These are phyloP conservation scores for Trochalopteron elliotii DNA, from an alignment of 2,113 vertebrate species.

Conservation along the genomic window DNA sequence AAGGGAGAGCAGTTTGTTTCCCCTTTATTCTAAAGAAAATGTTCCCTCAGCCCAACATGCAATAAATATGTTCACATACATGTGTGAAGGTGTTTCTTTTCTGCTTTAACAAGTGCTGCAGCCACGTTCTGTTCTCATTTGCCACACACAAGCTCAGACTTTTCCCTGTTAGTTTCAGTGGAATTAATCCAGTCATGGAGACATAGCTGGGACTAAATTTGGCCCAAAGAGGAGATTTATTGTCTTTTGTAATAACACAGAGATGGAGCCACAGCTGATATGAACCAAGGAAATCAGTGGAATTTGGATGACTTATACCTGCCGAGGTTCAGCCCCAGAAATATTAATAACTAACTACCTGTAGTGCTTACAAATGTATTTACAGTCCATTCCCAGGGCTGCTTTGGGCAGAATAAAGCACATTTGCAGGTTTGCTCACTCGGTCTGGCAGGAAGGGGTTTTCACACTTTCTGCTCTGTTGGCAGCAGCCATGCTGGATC, in stretches of 20 bases:
- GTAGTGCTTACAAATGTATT: constrained; percentile 34
- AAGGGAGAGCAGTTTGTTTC: neutral
- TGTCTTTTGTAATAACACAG: neutral
- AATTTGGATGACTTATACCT: constrained; percentile 1
- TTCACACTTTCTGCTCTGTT: constrained; percentile 24
- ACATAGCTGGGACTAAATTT: neutral
- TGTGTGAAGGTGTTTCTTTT: neutral
- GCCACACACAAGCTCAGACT: neutral
- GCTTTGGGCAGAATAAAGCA: neutral
- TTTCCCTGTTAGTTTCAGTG: neutral
- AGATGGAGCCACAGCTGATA: neutral
- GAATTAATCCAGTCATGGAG: neutral
- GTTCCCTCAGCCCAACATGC: neutral
- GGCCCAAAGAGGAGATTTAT: constrained; percentile 9
- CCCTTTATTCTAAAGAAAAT: neutral
- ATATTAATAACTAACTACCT: constrained; percentile 31
- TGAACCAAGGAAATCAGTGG: neutral
- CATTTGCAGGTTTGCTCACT: neutral
- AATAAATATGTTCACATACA: neutral
- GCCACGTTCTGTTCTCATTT: neutral
- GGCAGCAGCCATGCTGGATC: neutral
- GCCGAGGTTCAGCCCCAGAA: neutral
- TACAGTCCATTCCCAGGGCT: neutral
- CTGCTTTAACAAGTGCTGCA: neutral
- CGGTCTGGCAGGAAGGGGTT: neutral